Evolutionary conservation across 2,888 invertebrate species (phyloP), one percentile per base, ranked within the genome.

Genomic region (Xestia sexstrigata): DNA sequence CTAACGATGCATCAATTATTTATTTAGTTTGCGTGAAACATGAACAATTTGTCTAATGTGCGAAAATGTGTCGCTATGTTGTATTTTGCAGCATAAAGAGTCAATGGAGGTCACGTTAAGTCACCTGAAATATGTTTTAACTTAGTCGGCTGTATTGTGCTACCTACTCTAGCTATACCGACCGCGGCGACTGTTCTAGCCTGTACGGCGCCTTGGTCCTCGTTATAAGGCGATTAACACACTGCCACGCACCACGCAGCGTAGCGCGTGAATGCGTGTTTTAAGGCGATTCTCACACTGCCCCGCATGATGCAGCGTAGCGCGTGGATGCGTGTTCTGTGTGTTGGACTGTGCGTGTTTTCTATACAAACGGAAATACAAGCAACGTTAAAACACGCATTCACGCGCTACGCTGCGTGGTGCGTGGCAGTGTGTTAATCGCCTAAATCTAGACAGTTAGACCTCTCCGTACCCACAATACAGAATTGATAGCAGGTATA

Each of bases 1-100:
- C 58, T 30, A 63, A 66, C 49, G 23, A 62, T 42, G 75, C 78
- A 70, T 45, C 30, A 55, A 60, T 74, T 42, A 42, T 42, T 81
- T 45, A 45, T 35, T 17, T n/a, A 52, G 42, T 62, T 69, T 30
- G 60, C 63, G 52, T 72, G 68, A 75, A 69, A 65, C 39, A 52
- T 72, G 47, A 66, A n/a, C 23, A 58, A 77, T 79, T 78, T 85
- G 70, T 75, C 70, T 63, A 73, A n/a, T 83, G 67, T 30, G 70
- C 72, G 60, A 67, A 47, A 70, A 69, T 84, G 67, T 82, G 65
- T 65, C 58, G 67, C 47, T 70, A 39, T 70, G 66, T 66, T 45
- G 66, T 62, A 68, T 76, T 66, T 70, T 45, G 65, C 75, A 55
- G 52, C 35, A 23, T 39, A 66, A 30, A 67, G n/a, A 42, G 6